phyloP scores from a whole-genome alignment of 2,888 invertebrate genomes.

The Drymonia ruficornis region DNA sequence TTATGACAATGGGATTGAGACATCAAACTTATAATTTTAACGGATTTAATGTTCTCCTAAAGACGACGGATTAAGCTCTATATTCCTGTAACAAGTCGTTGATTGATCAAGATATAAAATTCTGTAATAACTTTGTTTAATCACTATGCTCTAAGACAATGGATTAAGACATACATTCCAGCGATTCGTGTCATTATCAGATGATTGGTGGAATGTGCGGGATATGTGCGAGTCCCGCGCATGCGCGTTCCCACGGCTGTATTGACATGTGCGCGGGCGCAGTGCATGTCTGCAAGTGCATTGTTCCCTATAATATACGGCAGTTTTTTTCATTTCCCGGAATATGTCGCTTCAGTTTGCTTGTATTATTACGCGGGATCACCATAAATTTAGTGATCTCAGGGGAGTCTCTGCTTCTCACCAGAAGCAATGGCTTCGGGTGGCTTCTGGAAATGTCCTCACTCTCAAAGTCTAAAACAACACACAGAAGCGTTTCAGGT shows the following conservation, averaged over 20 bases:
- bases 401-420: no score
- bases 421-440: no score
- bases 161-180: constrained; percentile 6
- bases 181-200: constrained; percentile 1
- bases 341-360: background rate
- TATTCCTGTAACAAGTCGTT: background rate
- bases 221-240: constrained; percentile 14
- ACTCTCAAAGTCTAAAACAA: no score
- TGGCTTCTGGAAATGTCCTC: no score
- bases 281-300: constrained; percentile 34
- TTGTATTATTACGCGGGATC: no score
- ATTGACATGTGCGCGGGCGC: constrained; percentile 30
- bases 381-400: no score
- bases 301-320: constrained; percentile 23
- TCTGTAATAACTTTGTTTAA: background rate
- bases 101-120: background rate
- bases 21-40: background rate
- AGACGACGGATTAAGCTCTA: background rate
- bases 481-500: no score
- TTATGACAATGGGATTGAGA: constrained; percentile 2
- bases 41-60: background rate
- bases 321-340: constrained; percentile 6
- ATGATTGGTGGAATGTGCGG: constrained; percentile 6
- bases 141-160: background rate
- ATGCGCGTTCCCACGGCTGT: constrained; percentile 39